A percentile compares a stretch with the other conserved stretches of the same genome.
Conservation (phyloP, 2,113 vertebrate genomes). For the Peromyscus leucopus region DNA sequence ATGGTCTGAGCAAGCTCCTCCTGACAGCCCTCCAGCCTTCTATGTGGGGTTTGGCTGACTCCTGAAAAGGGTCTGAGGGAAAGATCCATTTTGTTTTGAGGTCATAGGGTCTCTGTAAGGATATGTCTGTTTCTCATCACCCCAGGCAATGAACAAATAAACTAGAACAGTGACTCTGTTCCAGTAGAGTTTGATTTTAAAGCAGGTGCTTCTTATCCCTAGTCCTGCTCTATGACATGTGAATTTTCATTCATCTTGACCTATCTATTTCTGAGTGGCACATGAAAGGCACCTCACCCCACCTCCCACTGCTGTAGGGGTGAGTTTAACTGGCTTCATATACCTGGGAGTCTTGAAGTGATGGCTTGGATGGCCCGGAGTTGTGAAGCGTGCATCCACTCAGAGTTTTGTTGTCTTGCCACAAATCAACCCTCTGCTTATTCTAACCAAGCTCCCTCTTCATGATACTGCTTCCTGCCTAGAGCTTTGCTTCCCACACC, state of each 20-base stretch:
- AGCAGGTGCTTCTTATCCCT: neutral
- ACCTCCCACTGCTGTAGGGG: no score
- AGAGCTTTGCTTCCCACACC: neutral
- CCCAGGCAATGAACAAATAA: neutral
- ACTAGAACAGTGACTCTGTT: accelerated
- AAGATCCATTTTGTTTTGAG: neutral
- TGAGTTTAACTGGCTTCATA: neutral
- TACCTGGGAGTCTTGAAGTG: neutral
- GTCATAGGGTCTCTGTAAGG: neutral
- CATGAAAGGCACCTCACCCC: no score
- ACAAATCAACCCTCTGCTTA: neutral
- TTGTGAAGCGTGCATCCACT: neutral
- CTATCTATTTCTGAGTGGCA: neutral
- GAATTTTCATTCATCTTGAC: accelerated
- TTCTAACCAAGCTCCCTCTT: neutral
- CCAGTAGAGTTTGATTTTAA: neutral
- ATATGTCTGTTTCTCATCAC: accelerated
- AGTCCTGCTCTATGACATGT: neutral
- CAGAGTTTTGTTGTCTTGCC: neutral
- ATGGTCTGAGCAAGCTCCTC: accelerated
- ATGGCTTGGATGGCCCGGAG: neutral
- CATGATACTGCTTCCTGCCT: neutral
- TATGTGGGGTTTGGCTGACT: accelerated
- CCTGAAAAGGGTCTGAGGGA: neutral
- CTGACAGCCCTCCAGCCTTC: accelerated